Conservation (phyloP, 2,113 vertebrate species). For the Urocolius indicus region DNA sequence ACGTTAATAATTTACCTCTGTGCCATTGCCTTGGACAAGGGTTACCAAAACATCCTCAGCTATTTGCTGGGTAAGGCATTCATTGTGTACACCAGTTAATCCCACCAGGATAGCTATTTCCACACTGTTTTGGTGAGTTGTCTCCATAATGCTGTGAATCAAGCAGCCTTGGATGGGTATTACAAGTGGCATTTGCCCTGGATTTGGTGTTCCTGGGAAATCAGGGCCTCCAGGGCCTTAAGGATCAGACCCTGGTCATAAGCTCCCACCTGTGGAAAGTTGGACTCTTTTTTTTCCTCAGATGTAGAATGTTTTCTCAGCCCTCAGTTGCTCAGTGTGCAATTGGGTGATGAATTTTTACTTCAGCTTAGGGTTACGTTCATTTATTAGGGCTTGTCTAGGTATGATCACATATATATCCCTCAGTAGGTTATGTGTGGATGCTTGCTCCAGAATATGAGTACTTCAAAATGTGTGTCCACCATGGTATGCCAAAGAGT, state of each 20-base stretch:
- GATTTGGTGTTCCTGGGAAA: neutral
- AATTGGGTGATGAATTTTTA: neutral
- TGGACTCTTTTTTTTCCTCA: neutral
- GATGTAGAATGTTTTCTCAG: neutral
- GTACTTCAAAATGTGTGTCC: neutral
- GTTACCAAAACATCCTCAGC: neutral
- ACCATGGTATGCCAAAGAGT: neutral
- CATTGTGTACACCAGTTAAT: neutral
- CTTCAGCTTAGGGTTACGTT: neutral
- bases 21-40: neutral
- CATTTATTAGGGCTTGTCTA: neutral
- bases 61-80: neutral
- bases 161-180: neutral
- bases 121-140: neutral
- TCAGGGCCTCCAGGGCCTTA: neutral
- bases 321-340: neutral
- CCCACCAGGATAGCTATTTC: neutral
- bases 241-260: neutral
- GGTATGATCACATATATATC: neutral
- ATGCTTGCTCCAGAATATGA: neutral
- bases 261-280: neutral
- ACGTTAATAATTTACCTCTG: neutral
- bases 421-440: neutral
- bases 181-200: neutral
- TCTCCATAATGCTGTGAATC: neutral